Percentiles rank a stretch among this genome's conserved stretches.
phyloP scores from a whole-genome alignment of 2,797 vertebrate genomes.

The Microchirus variegatus region DNA sequence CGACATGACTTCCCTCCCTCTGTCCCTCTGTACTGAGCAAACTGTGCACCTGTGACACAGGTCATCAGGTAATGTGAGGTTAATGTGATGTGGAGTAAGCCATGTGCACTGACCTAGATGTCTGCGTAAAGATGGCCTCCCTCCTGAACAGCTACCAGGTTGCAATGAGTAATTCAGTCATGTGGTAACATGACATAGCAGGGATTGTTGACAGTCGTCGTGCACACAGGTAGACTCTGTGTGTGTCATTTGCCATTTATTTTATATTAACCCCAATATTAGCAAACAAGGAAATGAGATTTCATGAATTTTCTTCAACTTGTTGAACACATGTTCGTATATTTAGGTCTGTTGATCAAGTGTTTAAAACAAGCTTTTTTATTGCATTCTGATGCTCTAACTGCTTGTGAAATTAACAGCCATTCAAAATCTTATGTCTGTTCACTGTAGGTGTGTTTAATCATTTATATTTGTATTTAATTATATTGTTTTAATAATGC shows the following conservation, averaged over 20 bases:
- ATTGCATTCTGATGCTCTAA: too few relatives aligned
- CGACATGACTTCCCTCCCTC: background rate
- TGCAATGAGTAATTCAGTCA: slow-evolving; percentile 51
- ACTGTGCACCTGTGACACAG: slow-evolving; percentile 31
- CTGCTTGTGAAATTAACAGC: too few relatives aligned
- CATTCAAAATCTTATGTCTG: too few relatives aligned
- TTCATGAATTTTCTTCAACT: too few relatives aligned
- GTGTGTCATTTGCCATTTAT: background rate
- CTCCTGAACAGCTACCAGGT: slow-evolving; percentile 41
- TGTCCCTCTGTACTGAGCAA: slow-evolving; percentile 8
- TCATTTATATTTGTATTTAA: too few relatives aligned
- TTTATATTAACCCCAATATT: too few relatives aligned
- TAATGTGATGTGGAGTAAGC: slow-evolving; percentile 47
- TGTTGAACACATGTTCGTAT: too few relatives aligned
- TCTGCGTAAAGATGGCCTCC: slow-evolving; percentile 42
- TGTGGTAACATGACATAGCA: slow-evolving; percentile 29
- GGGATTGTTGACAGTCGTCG: slow-evolving; percentile 9
- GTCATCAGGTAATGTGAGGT: slow-evolving; percentile 26
- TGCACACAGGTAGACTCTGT: background rate
- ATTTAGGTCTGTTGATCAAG: too few relatives aligned
- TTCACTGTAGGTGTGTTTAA: too few relatives aligned
- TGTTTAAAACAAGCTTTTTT: too few relatives aligned
- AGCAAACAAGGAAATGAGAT: too few relatives aligned
- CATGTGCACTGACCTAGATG: slow-evolving; percentile 73
- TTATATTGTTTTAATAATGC: too few relatives aligned